Base-by-base conservation (phyloP, 1,140 invertebrate species). In the Papilio aristodemus region DNA sequence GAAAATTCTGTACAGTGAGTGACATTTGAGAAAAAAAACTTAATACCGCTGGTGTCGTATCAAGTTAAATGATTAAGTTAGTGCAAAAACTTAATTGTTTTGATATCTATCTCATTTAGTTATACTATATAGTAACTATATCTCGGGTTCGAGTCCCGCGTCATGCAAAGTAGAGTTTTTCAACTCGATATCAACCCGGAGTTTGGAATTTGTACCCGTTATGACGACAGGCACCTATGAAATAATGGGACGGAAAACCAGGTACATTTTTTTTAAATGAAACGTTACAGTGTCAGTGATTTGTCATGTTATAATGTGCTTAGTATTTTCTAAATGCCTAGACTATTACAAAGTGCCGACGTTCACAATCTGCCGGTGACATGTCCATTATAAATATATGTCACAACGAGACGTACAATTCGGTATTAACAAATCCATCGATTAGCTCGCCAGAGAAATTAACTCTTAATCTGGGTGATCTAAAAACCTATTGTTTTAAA, bases 401-500 rank as follows among this genome's bases (percentile, higher is more conserved):
- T 54, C 19, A 54, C 46, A 22, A 54, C 10, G 1, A 9, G 19
- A 54, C 46, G 8, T 43, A 25, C 11, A 19, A 22, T 19, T 22
- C 1, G 2, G 10, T 54, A 46, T 25, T 4, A 54, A 54, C 46
- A 54, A 54, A 54, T 62, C 36, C 14, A 4, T 62, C 36, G 36
- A 37, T 38, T 62, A 62, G 14, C 17, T 36, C 27, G 11, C n/a
- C n/a, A 60, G 58, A 38, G 59, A 59, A 54, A 63, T 60, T 32
- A 8, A 59, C 2, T 64, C 13, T 25, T 32, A 68, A 68, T 58
- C 57, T 69, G 58, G 38, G 19, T 17, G 57, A 41, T 46, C 39
- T 25, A 46, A 27, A 60, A 58, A 69, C 27, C 38, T 11, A 19
- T 69, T 69, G 67, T 69, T 43, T 69, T 50, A 59, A 36, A 32